Conservation (phyloP, 2,113 vertebrate genomes). For the Notarius quadriscutis region DNA sequence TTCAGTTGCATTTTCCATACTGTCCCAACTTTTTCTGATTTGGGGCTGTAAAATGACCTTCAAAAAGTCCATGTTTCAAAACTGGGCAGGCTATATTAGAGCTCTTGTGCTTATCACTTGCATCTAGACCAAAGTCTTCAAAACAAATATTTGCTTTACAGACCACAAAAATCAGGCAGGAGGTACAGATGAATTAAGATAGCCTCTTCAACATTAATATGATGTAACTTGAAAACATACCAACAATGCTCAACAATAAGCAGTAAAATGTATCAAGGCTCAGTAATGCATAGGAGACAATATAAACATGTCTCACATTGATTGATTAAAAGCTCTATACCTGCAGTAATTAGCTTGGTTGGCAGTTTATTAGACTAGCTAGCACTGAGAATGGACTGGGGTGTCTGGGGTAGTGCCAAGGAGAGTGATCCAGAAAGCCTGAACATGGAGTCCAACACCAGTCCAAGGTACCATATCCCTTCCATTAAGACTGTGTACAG, state of each 20-base stretch:
- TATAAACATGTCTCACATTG: too few species aligned
- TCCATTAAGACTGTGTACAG: too few species aligned
- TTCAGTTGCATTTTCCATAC: too few species aligned
- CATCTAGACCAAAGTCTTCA: too few species aligned
- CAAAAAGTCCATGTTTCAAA: too few species aligned
- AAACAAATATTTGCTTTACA: too few species aligned
- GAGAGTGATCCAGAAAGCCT: background rate
- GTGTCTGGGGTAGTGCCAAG: background rate
- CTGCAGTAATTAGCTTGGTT: background rate
- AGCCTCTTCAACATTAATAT: background rate
- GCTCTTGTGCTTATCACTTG: too few species aligned
- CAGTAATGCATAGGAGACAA: background rate
- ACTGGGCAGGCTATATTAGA: too few species aligned
- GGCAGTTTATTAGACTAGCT: background rate
- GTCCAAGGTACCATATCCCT: background rate
- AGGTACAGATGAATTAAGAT: too few species aligned
- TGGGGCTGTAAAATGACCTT: too few species aligned
- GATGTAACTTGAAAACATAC: background rate
- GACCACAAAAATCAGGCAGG: too few species aligned
- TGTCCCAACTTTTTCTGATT: too few species aligned
- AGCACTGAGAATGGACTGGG: background rate
- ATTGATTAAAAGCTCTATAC: background rate
- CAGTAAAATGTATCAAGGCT: background rate
- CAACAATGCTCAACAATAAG: background rate
- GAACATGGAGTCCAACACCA: background rate